Base-by-base conservation (phyloP, 1,140 invertebrate species). In the Conus betulinus region DNA sequence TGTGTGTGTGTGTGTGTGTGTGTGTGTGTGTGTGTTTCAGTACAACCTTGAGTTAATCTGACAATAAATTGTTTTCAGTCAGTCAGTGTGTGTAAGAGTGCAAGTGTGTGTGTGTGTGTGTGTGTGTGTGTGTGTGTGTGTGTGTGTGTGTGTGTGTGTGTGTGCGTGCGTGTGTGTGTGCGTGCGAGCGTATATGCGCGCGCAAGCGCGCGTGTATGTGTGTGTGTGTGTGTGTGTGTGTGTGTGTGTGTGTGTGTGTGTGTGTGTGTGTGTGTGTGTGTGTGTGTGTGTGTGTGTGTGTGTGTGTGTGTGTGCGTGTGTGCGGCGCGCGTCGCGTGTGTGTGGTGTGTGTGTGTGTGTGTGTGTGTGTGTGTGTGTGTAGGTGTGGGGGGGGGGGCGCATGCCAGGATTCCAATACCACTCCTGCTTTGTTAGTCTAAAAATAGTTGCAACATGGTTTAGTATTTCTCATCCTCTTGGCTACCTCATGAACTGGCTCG, bases 391-490 rank as follows among this genome's bases (percentile, higher is more conserved):
- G n/a, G n/a, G n/a, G 57, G 57, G 8, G 57, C 57, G 57, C 57
- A 60, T 17, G 57, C 17, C 7, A 91, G 20, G 89, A 85, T 91
- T 17, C 20, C 2, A 87, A 52, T 6, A 27, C 8, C 89, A 92
- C 23, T 39, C 27, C 23, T 82, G 11, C 51, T 10, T 27, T 11
- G 51, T n/a, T n/a, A n/a, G n/a, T n/a, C n/a, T n/a, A n/a, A n/a
- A n/a, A n/a, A n/a, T n/a, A n/a, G n/a, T n/a, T n/a, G n/a, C n/a
- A n/a, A n/a, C n/a, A n/a, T n/a, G n/a, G n/a, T n/a, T n/a, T n/a
- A n/a, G n/a, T n/a, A n/a, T n/a, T n/a, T n/a, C n/a, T n/a, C n/a
- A n/a, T n/a, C n/a, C n/a, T n/a, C n/a, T n/a, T n/a, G n/a, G n/a
- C n/a, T n/a, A n/a, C n/a, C n/a, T n/a, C n/a, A n/a, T n/a, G n/a